Conservation (phyloP, 2,113 vertebrate genomes). For the Chloebia gouldiae region DNA sequence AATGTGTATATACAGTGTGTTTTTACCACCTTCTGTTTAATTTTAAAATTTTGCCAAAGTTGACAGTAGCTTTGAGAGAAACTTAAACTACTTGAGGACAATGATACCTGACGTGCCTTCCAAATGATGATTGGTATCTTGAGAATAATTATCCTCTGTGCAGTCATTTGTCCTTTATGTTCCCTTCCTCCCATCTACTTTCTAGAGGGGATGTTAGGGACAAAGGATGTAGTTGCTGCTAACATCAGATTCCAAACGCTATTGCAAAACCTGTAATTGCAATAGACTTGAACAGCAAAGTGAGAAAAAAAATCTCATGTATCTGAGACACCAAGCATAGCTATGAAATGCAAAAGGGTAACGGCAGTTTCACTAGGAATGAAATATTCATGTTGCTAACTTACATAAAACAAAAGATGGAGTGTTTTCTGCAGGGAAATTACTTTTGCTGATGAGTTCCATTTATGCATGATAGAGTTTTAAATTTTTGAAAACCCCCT, state of each 20-base stretch:
- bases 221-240: background rate
- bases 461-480: constrained; percentile 84
- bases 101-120: background rate
- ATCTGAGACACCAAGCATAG: constrained; percentile 42
- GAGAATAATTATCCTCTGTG: background rate
- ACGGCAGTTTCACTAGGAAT: constrained; percentile 69
- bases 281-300: constrained; percentile 42
- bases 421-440: constrained; percentile 83
- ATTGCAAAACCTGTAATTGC: constrained; percentile 48
- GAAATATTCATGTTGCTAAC: constrained; percentile 84
- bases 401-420: constrained; percentile 85
- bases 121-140: background rate
- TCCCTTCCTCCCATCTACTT: background rate
- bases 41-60: background rate
- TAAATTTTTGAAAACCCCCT: constrained; percentile 84
- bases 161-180: background rate
- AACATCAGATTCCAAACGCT: constrained; percentile 3
- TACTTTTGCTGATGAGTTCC: constrained; percentile 81
- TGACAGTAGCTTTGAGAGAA: background rate
- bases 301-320: constrained; percentile 16
- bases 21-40: background rate
- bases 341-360: constrained; percentile 64
- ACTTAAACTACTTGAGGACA: background rate
- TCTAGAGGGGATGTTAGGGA: background rate
- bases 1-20: background rate